Base-by-base conservation (phyloP, 2,888 invertebrate species). In the Linnaemya vulpina region DNA sequence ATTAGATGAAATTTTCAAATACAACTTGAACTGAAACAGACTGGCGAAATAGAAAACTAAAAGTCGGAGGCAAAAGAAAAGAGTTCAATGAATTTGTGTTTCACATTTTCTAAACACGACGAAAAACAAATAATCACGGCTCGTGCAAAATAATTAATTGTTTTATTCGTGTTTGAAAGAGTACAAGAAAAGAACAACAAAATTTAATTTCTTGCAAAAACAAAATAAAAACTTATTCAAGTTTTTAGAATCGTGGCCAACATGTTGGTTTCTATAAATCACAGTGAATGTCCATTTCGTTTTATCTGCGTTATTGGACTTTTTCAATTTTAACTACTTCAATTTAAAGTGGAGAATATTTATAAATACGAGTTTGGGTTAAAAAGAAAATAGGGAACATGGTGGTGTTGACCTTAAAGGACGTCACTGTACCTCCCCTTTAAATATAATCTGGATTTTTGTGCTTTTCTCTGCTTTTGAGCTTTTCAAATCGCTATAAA, bases 61-160 rank as follows among this genome's bases (percentile, higher is more conserved):
- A 35, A 46, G 13, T 7, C 5, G 30, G 2, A 2, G 5, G 25
- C 7, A 3, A 40, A 63, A 35, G 22, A 30, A 15, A 11, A 49
- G 38, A 67, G 65, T 55, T 76, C 65, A 55, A 51, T 67, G 55
- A 40, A 63, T 40, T 63, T 53, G n/a, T 35, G 13, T 22, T 53
- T 63, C 11, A 35, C 7, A 38, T n/a, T 49, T 60, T 60, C 30
- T 30, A 11, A 13, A 58, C 51, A 62, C 9, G 43, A 7, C 49
- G 4, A 25, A 38, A 51, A 65, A 10, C 25, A 51, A 51, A 22
- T 51, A 15, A 51, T 51, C 51, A 10, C 3, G 20, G 20, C 8
- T 51, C 51, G 20, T 40, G 40, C 11, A 17, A 40, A 74, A 62
- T 22, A 51, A 40, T 1, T 15, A 25, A 25, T 7, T 25, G 3